A percentile compares a stretch with the other conserved stretches of the same genome.
These are phyloP conservation scores for Calonectris borealis DNA, from an alignment of 2,113 vertebrate genomes.

Conservation along the genomic window DNA sequence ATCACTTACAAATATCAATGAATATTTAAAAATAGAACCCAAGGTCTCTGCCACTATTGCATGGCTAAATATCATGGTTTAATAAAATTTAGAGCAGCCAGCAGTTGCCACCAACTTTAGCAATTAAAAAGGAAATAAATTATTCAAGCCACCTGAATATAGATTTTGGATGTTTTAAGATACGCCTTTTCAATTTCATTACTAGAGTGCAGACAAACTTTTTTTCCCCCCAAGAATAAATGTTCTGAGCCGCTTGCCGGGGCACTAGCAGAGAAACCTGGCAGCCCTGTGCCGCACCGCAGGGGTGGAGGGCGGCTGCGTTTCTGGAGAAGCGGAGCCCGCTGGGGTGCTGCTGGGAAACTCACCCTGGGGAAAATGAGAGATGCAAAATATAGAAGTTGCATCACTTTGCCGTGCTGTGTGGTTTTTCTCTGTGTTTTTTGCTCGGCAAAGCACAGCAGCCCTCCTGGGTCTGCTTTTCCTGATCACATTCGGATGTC, in stretches of 20 bases:
- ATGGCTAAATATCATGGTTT: neutral
- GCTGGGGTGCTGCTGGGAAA: neutral
- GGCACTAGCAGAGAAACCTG: too few relatives aligned
- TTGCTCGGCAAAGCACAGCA: fast-evolving
- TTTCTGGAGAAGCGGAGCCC: neutral
- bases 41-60: neutral
- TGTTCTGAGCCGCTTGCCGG: neutral
- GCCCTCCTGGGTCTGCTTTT: neutral
- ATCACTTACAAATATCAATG: too few relatives aligned
- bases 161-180: neutral
- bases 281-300: fast-evolving
- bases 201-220: too few relatives aligned
- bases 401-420: neutral
- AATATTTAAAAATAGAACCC: neutral
- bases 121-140: neutral
- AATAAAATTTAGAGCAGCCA: neutral
- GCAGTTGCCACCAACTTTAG: neutral
- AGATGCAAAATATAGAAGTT: fast-evolving
- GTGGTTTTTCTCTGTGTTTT: neutral
- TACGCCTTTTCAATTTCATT: neutral
- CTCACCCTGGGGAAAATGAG: neutral
- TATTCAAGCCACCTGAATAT: neutral
- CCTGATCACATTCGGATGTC: neutral
- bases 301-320: too few relatives aligned
- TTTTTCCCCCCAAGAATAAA: neutral